Evolutionary conservation across 30 jellyfish, hydroid and myxozoan species (phyloP).

Genomic region (Mastigias papua): DNA sequence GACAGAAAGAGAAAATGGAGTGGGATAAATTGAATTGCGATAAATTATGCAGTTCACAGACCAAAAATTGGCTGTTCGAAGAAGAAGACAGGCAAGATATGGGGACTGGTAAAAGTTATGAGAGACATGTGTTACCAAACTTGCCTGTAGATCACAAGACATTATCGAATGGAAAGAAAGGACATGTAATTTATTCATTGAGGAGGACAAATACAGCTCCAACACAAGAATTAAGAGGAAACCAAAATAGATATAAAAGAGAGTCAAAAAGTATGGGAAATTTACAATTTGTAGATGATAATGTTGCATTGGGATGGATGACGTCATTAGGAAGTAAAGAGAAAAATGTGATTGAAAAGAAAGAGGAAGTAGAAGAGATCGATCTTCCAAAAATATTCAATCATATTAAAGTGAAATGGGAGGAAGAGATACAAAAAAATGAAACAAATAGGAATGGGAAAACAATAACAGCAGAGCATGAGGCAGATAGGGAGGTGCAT

Average conservation of each 20-base stretch:
- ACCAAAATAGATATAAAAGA: not conserved
- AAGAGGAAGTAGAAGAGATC: not conserved
- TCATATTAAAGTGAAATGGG: not conserved
- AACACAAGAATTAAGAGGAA: not conserved
- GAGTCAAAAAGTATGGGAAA: not conserved
- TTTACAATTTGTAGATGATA: not conserved
- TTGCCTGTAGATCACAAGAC: not conserved
- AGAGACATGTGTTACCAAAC: not conserved
- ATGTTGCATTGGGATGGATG: not conserved
- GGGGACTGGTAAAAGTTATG: not conserved
- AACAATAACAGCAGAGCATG: too few species aligned
- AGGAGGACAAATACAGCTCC: conserved; percentile 6
- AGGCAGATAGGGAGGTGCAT: not conserved
- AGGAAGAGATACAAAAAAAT: not conserved
- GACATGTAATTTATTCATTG: not conserved
- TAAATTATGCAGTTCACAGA: conserved; percentile 12
- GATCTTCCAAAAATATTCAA: not conserved
- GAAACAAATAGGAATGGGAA: not conserved
- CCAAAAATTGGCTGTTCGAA: conserved; percentile 32
- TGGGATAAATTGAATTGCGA: conserved; percentile 45
- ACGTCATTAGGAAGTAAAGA: not conserved
- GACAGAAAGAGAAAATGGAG: conserved; percentile 22
- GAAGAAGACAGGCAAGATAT: not conserved
- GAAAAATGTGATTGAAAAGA: not conserved
- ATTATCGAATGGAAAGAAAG: not conserved